Base-by-base conservation (phyloP, 2,113 vertebrate genomes). In the Phalacrocorax brasilianus region DNA sequence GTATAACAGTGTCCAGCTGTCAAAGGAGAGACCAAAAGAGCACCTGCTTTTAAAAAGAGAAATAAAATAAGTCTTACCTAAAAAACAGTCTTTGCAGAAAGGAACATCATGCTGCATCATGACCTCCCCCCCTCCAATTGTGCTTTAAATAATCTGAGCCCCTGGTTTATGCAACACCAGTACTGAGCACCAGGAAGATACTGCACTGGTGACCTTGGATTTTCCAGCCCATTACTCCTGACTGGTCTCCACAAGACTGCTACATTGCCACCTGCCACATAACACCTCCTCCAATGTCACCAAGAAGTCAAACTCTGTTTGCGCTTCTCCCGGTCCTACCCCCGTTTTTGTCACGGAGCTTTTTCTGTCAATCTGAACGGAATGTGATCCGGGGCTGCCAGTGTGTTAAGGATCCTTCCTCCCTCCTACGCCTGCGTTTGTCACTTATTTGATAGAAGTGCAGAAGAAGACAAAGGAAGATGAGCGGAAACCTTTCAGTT, bases 221-320 rank as follows among this genome's bases (percentile, higher is more conserved):
- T 97, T 97, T 95, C 89, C 92, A 97, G 91, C 70, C 89, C 94
- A 92, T 95, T 97, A 94, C 94, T 96, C 92, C 94, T 73, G 92
- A 76, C 80, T 93, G 70, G 81, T 89, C 89, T 92, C 89, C 11
- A 50, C 80, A 59, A 95, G 87, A 50, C 81, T 92, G 92, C 94
- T 96, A 47, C 91, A 91, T 90, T 80, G 73, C 93, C 95, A 95
- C 92, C 95, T 96, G 94, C 95, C 94, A 91, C 89, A 88, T 61
- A 85, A 88, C 91, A 95, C 94, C 87, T 96, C 96, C 89, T 89
- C 92, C 91, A 94, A 92, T 93, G 92, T 89, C 62, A 0, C 0
- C 0, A 26, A 65, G 89, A 96, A 87, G 89, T 85, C 94, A 95
- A 65, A 89, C 14, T 32, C 72, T 17, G 24, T 72, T 83, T 0